Base-by-base conservation (phyloP, 2,113 vertebrate genomes). In the Erythrocercus mccallii region DNA sequence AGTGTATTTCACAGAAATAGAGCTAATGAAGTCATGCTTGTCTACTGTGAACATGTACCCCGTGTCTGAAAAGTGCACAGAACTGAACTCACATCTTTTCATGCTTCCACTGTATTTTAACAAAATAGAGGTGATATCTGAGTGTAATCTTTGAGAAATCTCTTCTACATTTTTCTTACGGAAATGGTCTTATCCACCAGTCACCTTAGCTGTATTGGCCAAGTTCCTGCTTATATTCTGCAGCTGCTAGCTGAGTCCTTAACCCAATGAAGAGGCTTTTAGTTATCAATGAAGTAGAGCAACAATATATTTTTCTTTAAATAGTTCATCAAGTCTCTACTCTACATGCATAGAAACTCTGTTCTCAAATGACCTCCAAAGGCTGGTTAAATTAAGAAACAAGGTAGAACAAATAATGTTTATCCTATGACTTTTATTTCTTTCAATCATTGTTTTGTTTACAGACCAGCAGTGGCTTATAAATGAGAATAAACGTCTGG, bases 391-490 rank as follows among this genome's bases (percentile, higher is more conserved):
- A 83, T 82, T 77, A 51, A 77, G 53, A 72, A 84, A 57, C 9
- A 57, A 65, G n/a, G 30, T 35, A 71, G n/a, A 77, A 50, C 0
- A 4, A 66, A 15, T 15, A 15, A 23, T 69, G 7, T 2, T 48
- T 68, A 71, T 33, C 33, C 70, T 57, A 9, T 35, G 50, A 33
- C 53, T 87, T 87, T 97, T 80, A 77, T 47, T 94, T 89, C 22
- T 93, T 83, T 92, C 78, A 58, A 76, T 83, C 37, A 35, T 30
- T 94, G 77, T 58, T 98, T 93, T 94, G 28, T 96, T 97, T 90
- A 73, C 96, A 99, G 99, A 99, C 93, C 97, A 98, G 82, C 98
- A 98, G 97, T 98, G 98, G 98, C 98, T 99, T 88, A 83, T 98
- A 53, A 97, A 97, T 94, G 98, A 99, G 97, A 98, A 98, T 68